Evolutionary conservation across 2,113 vertebrate species (phyloP).

Genomic region (Semicossyphus pulcher): DNA sequence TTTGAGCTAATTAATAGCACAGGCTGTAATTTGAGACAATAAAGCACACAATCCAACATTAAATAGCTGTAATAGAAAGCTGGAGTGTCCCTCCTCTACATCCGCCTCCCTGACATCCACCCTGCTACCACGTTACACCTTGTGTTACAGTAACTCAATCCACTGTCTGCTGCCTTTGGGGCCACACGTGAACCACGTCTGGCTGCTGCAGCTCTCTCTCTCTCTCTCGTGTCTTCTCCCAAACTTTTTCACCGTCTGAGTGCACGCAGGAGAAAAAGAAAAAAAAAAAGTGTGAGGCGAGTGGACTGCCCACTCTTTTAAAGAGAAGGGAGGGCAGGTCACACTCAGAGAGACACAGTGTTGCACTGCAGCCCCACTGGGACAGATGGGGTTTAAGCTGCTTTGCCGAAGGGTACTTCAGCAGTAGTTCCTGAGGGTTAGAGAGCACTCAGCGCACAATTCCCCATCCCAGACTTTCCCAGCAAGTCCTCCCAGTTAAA

Average conservation of each 20-base stretch:
- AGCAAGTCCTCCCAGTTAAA: slow-evolving; percentile 67
- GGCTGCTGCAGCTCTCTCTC: slow-evolving; percentile 62
- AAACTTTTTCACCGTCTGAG: slow-evolving; percentile 61
- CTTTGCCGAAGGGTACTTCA: slow-evolving; percentile 77
- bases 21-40: slow-evolving; percentile 25
- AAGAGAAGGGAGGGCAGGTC: slow-evolving; percentile 61
- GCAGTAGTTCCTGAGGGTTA: slow-evolving; percentile 65
- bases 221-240: slow-evolving; percentile 59
- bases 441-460: slow-evolving; percentile 71
- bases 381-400: slow-evolving; percentile 74
- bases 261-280: slow-evolving; percentile 17
- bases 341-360: slow-evolving; percentile 65
- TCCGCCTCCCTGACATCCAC: slow-evolving; percentile 38
- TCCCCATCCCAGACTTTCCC: slow-evolving; percentile 69
- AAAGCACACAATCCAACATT: slow-evolving; percentile 9
- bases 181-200: slow-evolving; percentile 66
- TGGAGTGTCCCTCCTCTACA: slow-evolving; percentile 32
- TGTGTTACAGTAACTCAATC: slow-evolving; percentile 77
- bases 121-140: slow-evolving; percentile 71
- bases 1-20: not conserved
- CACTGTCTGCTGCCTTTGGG: slow-evolving; percentile 68
- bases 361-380: slow-evolving; percentile 64
- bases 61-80: slow-evolving; percentile 25
- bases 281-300: slow-evolving; percentile 49
- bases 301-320: slow-evolving; percentile 60